phyloP scores from a whole-genome alignment of 2,888 invertebrate species.

The Ichneumoninae sp. region DNA sequence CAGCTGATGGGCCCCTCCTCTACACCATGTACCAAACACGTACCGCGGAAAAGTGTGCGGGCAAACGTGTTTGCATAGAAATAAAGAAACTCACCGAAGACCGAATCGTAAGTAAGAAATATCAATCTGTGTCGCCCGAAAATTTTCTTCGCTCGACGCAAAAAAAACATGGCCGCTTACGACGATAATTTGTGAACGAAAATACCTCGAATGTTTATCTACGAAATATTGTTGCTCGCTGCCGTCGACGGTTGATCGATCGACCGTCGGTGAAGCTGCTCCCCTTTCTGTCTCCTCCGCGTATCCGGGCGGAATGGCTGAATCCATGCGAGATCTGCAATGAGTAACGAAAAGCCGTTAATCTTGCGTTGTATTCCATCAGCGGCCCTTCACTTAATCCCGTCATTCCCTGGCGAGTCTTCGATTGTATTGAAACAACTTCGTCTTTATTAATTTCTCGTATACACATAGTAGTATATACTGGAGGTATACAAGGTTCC shows the following conservation, averaged over 20 bases:
- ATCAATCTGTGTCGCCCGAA: neutral
- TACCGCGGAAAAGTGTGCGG: neutral
- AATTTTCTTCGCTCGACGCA: neutral
- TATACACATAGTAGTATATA: neutral
- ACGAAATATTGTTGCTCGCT: neutral
- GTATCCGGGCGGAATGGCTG: neutral
- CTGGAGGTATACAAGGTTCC: neutral
- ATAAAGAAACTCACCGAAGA: neutral
- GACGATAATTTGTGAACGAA: neutral
- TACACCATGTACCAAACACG: conserved; percentile 33
- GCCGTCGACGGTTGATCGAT: neutral
- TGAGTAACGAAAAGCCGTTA: conserved; percentile 12
- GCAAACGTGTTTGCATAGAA: neutral
- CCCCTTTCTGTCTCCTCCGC: neutral
- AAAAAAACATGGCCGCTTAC: neutral
- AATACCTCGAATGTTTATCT: neutral
- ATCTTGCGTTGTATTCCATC: neutral
- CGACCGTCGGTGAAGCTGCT: neutral
- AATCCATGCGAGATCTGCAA: neutral
- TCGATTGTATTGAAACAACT: conserved; percentile 33
- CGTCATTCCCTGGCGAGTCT: conserved; percentile 9
- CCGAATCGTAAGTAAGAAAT: neutral
- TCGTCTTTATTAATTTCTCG: conserved; percentile 45
- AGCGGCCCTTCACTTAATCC: conserved; percentile 5
- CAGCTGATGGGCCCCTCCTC: conserved; percentile 68